A percentile compares a stretch with the other conserved stretches of the same genome.
Conservation (phyloP, 2,113 vertebrate species). For the Alexandromys fortis region DNA sequence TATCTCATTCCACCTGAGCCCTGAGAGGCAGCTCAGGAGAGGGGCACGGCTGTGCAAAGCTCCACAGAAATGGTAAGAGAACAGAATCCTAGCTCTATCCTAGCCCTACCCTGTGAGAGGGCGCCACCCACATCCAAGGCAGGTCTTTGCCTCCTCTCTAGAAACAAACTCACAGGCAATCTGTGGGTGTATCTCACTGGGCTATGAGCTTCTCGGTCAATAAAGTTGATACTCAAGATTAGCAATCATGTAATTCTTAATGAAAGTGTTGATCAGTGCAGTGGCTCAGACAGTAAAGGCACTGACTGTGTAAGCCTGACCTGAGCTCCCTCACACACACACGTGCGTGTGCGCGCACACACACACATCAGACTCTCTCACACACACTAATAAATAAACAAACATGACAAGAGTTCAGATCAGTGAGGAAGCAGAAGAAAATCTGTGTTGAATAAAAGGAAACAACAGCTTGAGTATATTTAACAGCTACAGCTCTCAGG, state of each 20-base stretch:
- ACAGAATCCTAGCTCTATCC: too few species aligned
- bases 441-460: neutral
- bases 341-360: rapidly evolving
- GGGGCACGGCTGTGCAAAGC: neutral
- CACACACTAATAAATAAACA: neutral
- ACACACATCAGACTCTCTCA: neutral
- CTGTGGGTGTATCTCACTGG: neutral
- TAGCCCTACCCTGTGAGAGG: neutral
- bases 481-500: neutral
- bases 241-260: neutral
- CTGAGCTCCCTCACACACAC: neutral
- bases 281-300: neutral
- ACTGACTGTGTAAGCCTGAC: neutral
- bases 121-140: neutral
- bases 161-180: neutral
- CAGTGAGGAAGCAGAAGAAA: neutral
- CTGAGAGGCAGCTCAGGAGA: neutral
- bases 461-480: neutral
- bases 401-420: neutral
- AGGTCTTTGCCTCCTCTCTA: neutral
- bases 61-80: neutral
- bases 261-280: neutral
- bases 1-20: neutral
- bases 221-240: neutral
- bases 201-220: neutral